Percentiles rank a stretch among this genome's conserved stretches.
Conservation (phyloP, 2,888 invertebrate genomes). For the Fragum whitleyi region DNA sequence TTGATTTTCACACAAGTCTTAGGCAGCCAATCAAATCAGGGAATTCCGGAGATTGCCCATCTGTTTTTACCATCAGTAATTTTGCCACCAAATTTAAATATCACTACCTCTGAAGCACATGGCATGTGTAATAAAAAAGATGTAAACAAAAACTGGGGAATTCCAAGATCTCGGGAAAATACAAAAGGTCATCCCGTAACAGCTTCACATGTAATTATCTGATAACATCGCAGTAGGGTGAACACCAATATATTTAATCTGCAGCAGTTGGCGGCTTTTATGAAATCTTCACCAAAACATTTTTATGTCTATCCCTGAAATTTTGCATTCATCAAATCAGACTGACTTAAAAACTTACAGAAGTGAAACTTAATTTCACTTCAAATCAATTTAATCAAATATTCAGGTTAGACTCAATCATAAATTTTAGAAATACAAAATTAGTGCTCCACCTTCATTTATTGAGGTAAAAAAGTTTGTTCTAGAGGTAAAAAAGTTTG, state of each 20-base stretch:
- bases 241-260: conserved; percentile 1
- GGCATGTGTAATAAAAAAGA: conserved; percentile 32
- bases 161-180: conserved; percentile 32
- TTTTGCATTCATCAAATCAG: too few relatives aligned
- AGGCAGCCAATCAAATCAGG: conserved; percentile 73
- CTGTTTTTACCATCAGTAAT: conserved; percentile 68
- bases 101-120: conserved; percentile 55
- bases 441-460: too few relatives aligned
- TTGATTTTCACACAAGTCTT: conserved; percentile 73
- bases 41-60: conserved; percentile 69
- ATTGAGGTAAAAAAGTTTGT: too few relatives aligned
- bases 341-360: too few relatives aligned
- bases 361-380: too few relatives aligned
- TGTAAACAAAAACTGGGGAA: conserved; percentile 50
- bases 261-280: conserved; percentile 2
- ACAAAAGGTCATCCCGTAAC: conserved; percentile 18
- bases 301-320: too few relatives aligned
- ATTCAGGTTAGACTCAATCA: too few relatives aligned
- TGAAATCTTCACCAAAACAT: background rate
- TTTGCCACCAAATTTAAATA: conserved; percentile 81
- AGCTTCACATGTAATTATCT: conserved; percentile 15
- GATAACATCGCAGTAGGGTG: background rate
- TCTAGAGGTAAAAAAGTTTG: too few relatives aligned
- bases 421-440: too few relatives aligned
- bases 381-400: too few relatives aligned